phyloP scores from a whole-genome alignment of 30 jellyfish, hydroid and myxozoan species.

The Aurelia coerulea region DNA sequence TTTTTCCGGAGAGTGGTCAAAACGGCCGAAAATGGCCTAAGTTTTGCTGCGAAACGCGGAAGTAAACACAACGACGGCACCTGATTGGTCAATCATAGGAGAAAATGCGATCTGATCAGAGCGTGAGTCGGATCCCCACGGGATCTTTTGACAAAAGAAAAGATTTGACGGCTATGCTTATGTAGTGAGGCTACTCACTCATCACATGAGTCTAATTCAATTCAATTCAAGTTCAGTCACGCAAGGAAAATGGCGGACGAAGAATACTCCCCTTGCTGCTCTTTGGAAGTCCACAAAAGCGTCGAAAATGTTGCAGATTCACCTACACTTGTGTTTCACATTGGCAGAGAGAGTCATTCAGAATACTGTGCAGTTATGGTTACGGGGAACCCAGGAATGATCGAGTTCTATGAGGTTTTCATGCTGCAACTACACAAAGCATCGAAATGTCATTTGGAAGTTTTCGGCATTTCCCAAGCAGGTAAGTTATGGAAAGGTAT shows the following conservation, averaged over 20 bases:
- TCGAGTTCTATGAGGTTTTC: constrained; percentile 84
- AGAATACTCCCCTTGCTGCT: constrained; percentile 33
- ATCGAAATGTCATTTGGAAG: constrained; percentile 51
- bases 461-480: constrained; percentile 80
- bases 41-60: no score
- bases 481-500: constrained; percentile 16
- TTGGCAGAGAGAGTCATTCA: constrained; percentile 55
- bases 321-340: constrained; percentile 53
- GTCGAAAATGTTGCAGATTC: constrained; percentile 56
- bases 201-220: background rate
- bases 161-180: no score
- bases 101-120: no score
- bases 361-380: constrained; percentile 67
- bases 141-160: no score
- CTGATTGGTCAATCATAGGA: no score
- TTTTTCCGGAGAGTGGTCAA: no score
- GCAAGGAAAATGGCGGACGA: constrained; percentile 3
- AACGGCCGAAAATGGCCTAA: no score
- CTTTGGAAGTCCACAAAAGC: constrained; percentile 54
- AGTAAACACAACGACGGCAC: no score
- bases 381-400: constrained; percentile 92
- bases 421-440: constrained; percentile 51
- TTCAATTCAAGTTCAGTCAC: background rate
- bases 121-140: no score
- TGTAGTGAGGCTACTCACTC: no score